Evolutionary conservation across 2,797 vertebrate species (phyloP).

Genomic region (Florisuga fusca): DNA sequence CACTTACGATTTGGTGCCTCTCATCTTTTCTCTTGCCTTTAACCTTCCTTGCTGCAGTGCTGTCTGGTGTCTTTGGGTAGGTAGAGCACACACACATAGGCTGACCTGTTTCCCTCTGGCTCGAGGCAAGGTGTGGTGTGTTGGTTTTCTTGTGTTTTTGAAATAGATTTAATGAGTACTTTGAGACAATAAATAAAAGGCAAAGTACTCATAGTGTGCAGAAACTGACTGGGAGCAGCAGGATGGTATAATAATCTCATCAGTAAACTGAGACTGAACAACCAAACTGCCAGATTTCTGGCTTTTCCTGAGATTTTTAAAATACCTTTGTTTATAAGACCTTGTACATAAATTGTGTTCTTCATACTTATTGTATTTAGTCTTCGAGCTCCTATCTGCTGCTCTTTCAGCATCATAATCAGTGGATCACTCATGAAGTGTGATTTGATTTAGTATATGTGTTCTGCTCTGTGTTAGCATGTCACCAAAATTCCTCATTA

Average conservation of each 20-base stretch:
- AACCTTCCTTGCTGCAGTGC: too few relatives aligned
- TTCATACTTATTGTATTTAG: not conserved
- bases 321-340: not conserved
- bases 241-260: not conserved
- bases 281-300: not conserved
- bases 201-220: not conserved
- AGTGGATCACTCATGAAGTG: not conserved
- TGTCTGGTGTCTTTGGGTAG: not conserved
- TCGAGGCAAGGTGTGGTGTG: not conserved
- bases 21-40: not conserved
- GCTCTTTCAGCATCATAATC: not conserved
- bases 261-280: not conserved
- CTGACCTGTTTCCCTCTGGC: not conserved
- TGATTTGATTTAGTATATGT: not conserved
- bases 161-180: not conserved
- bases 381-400: not conserved
- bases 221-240: not conserved
- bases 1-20: not conserved
- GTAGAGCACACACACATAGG: rapidly evolving
- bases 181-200: not conserved
- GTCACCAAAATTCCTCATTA: too few relatives aligned
- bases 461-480: not conserved
- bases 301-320: not conserved
- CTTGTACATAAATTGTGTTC: not conserved
- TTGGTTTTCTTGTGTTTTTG: too few relatives aligned